Evolutionary conservation across 30 jellyfish, hydroid and myxozoan species (phyloP), one percentile per base, ranked within the genome.

Genomic region (Nemopilema nomurai): DNA sequence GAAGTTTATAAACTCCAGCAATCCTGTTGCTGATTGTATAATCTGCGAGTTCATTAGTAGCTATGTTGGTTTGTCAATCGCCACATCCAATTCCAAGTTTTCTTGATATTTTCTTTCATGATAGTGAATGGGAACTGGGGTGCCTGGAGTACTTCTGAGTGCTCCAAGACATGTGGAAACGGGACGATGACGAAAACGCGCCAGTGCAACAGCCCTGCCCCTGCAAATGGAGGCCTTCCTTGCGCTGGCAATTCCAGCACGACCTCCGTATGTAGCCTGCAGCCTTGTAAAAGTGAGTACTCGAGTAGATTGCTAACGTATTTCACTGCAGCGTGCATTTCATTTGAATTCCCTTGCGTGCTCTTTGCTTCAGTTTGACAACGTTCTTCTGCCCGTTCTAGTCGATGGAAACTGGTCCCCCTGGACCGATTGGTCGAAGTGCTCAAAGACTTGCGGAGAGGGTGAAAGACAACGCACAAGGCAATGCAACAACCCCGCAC

Each of bases 121-220:
- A 41, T 41, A 91, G 98, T 87, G 52, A 69, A 81, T 77, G 97
- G 96, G 31, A 79, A 79, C 77, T 93, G 98, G 98, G 92, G 96
- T 31, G 50, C 88, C 27, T 93, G 98, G 98, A 41, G 83, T 22
- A n/a, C 82, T 3, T 32, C 94, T 18, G 69, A 83, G n/a, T 93
- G 98, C 86, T 88, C 98, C 1, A 87, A 52, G 9, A 41, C 96
- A 13, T 93, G 98, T 75, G 97, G 97, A 9, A 82, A 89, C 51
- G 98, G 98, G 18, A 84, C 90, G 8, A 76, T 71, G 88, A 72
- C 88, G 17, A 69, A 89, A 52, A 70, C 81, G 7, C 87, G 98
- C 8, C 81, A 78, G 49, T 93, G 98, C 85, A 75, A 88, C 70
- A 73, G 29, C 72, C 97, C 97, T 16, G 88, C 96, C 24, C 97